Base-by-base conservation (phyloP, 1,140 invertebrate species). In the Cyclina sinensis region DNA sequence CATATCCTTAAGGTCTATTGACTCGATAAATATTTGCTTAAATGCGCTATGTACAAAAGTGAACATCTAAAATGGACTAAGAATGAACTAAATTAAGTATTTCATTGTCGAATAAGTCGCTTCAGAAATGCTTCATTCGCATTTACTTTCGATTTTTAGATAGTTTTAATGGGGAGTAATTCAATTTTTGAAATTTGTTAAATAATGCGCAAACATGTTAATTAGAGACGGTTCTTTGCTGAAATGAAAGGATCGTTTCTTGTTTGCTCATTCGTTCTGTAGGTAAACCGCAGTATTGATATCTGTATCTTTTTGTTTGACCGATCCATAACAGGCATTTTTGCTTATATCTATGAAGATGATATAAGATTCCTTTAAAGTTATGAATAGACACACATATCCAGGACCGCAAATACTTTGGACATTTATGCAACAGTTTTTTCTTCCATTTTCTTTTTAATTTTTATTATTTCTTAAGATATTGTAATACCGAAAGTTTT, bases 241-340 rank as follows among this genome's bases (percentile, higher is more conserved):
- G 39, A 39, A 24, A 5, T 4, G 7, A 16, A 74, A 1, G 39
- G 0, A 74, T 48, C 18, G 74, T 18, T 51, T 14, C n/a, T 54
- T 51, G 74, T 78, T 78, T 48, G 30, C 46, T 35, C 24, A 24
- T 35, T 4, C 21, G 18, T 12, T 57, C 48, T 78, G 12, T 54
- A 78, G 48, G 74, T 54, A 78, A 78, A 78, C 46, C 27, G 5
- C 5, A 18, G 35, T 78, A 78, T 78, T 54, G 74, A 78, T 78
- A 78, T 37, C 14, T 48, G 24, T 78, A 78, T 78, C 74, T 54
- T n/a, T 78, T 27, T 54, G 30, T 74, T 48, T 48, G 70, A 32
- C 9, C 0, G 39, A 9, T 54, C 48, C 43, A 78, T 78, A 51
- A 24, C 4, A 32, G 1, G 14, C 24, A 30, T 54, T 54, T 18